Percentiles rank a stretch among this genome's conserved stretches.
Conservation (phyloP, 2,888 invertebrate genomes). For the Trichacis sp. region DNA sequence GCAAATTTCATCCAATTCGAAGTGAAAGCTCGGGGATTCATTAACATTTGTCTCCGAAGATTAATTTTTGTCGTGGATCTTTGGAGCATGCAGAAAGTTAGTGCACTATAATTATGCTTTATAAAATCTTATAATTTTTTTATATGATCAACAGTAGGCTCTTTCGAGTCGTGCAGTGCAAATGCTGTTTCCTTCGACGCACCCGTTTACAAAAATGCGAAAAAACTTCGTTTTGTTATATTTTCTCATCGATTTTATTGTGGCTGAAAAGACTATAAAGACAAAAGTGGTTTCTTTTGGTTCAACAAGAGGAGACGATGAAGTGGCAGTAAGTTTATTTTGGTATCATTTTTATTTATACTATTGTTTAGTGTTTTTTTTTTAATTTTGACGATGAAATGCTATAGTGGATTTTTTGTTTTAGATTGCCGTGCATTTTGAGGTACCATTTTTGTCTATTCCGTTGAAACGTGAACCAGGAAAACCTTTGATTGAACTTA, state of each 20-base stretch:
- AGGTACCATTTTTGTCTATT: constrained; percentile 77
- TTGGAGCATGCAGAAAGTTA: neutral
- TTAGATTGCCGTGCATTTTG: constrained; percentile 77
- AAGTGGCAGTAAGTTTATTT: neutral
- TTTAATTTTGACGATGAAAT: constrained; percentile 71
- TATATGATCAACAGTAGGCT: neutral
- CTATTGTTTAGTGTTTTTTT: too few species aligned
- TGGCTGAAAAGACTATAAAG: neutral
- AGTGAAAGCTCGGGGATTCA: constrained; percentile 1
- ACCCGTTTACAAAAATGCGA: too few species aligned
- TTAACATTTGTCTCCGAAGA: neutral
- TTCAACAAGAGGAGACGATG: neutral
- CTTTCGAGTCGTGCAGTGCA: neutral
- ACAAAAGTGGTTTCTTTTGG: neutral
- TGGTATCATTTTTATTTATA: too few species aligned
- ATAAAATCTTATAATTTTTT: neutral
- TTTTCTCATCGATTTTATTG: neutral
- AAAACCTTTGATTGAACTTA: constrained; percentile 74
- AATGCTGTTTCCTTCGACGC: neutral
- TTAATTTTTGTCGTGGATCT: neutral
- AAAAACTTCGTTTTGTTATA: neutral
- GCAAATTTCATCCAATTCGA: neutral
- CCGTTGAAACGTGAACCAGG: constrained; percentile 73
- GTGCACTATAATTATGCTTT: neutral
- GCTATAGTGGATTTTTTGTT: too few species aligned